Evolutionary conservation across 2,888 invertebrate genomes (phyloP), one percentile per base, ranked within the genome.

Genomic region (Rotaria magnacalcarata): DNA sequence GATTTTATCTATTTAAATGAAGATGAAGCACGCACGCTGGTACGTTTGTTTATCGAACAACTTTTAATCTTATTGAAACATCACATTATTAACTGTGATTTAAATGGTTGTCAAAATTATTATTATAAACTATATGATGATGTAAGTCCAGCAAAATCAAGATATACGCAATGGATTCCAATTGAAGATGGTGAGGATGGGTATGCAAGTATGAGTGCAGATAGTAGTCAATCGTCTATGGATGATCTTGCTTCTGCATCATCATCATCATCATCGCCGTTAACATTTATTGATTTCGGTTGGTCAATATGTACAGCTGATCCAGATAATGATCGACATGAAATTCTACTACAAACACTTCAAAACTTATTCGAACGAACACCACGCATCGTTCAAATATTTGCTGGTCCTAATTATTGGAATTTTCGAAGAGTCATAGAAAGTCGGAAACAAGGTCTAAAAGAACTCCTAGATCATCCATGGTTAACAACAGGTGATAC

Each of bases 91-190:
- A 43, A 75, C 24, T 75, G 21, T 75, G 75, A 75, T 75, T 75
- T 75, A 75, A 75, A 75, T 75, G n/a, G n/a, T n/a, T 43, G 43
- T 43, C 41, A 75, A 43, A 75, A 75, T 75, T 75, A 75, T 75
- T 75, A 43, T 43, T 75, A 75, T 47, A 41, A 43, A 75, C n/a
- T 14, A 24, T 75, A 75, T 47, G 75, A 75, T 75, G 41, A 43
- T 16, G 47, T 75, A 24, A 16, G 0, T 21, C 0, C 21, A 47
- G 2, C 24, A 24, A 14, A 24, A 75, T 1, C 7, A 24, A 43
- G 8, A 8, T 75, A 75, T 75, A 10, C 19, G n/a, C 47, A 75
- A n/a, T 43, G 47, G 41, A 43, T 21, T 11, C n/a, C 41, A 43
- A 43, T 24, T 47, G 75, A 75, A 21, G 47, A 75, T 47, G 75